Evolutionary conservation across 2,797 vertebrate species (phyloP), one percentile per base, ranked within the genome.

Genomic region (Synanceia verrucosa): DNA sequence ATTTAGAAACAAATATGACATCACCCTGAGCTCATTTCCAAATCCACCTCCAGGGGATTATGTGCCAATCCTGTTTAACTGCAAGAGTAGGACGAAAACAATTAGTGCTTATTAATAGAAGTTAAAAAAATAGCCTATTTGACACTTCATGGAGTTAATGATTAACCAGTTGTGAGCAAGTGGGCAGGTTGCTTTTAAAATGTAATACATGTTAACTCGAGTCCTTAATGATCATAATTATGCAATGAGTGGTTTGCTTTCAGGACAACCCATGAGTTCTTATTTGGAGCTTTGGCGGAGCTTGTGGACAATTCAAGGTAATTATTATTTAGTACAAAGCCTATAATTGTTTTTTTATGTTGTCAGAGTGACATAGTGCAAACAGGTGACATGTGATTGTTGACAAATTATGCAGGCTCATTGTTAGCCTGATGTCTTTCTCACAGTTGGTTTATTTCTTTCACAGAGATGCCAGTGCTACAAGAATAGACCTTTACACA

Each of bases 251-350:
- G 29, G 8, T 79, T 39, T 89, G 2, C 12, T 94, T 95, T 86
- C 93, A 99, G 98, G 91, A 99, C 98, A 75, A 99, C 98, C 34
- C 98, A 99, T 4, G 98, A 99, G 89, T 99, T 99, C 88, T 93
- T 99, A 75, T 99, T 99, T 90, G 98, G 98, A 86, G 98, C 98
- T 58, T 93, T 99, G 92, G 97, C 98, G 44, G 98, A 99, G 86
- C 95, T 99, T 76, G 97, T 99, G 82, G 98, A 99, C 93, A 99
- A 99, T 79, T 97, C 98, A 87, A 98, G 98, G 98, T 99, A 96
- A 6, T 24, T 24, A 55, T 41, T 1, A 65, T 61, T 73, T 52
- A 1, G 47, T 36, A 14, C 9, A 24, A 3, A n/a, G 2, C 11
- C 1, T 43, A 2, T 5, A 36, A 13, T 43, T 39, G n/a, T n/a